These are phyloP conservation scores for Sinosuthora webbiana DNA, from an alignment of 2,113 vertebrate species.

Conservation along the genomic window DNA sequence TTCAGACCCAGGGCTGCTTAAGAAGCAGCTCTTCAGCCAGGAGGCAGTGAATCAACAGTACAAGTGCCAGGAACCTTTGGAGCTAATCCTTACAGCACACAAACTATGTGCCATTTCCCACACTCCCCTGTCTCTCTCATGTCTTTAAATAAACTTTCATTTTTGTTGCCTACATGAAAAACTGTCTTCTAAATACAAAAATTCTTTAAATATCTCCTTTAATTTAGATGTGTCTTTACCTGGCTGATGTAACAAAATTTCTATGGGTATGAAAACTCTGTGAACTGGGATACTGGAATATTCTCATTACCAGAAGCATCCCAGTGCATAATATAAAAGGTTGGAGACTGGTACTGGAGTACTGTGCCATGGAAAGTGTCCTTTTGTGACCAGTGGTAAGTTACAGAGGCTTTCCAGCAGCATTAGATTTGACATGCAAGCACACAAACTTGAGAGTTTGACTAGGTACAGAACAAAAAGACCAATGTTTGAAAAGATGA, in stretches of 20 bases:
- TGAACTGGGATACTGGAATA: not conserved
- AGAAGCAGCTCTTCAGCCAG: not conserved
- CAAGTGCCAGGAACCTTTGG: not conserved
- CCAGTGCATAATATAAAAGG: not conserved
- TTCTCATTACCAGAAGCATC: not conserved
- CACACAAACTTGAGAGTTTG: not conserved
- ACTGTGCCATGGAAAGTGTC: not conserved
- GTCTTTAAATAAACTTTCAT: not conserved
- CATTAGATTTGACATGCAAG: not conserved
- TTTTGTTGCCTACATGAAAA: not conserved
- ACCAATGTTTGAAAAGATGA: not conserved
- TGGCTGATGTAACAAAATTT: not conserved
- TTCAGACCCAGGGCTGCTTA: not conserved
- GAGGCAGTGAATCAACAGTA: not conserved
- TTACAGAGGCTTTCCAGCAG: not conserved
- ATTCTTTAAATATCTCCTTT: not conserved
- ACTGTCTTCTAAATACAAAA: not conserved
- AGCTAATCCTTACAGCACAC: not conserved
- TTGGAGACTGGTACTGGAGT: not conserved
- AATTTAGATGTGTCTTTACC: not conserved
- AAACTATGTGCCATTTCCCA: not conserved
- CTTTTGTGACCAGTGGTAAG: not conserved
- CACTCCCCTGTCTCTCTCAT: rapidly evolving
- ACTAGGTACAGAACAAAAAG: not conserved
- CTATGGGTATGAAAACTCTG: not conserved